Evolutionary conservation across 1,140 invertebrate genomes (phyloP).

Genomic region (Drosophila rufa): DNA sequence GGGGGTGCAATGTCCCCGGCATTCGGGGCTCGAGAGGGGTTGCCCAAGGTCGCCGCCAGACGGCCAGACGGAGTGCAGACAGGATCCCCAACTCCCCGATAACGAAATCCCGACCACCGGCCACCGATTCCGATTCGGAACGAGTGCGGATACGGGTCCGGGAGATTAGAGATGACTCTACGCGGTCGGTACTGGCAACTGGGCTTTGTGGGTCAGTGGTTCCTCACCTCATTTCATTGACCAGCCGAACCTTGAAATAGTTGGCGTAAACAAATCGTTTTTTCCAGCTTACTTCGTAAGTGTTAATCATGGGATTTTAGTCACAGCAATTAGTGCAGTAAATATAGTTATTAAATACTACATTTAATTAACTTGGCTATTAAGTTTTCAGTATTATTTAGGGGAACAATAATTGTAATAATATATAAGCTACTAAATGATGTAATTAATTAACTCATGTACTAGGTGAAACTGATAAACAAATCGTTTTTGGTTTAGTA

Average conservation of each 20-base stretch:
- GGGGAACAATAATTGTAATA: too few relatives aligned
- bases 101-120: conserved; percentile 6
- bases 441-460: background rate
- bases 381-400: too few relatives aligned
- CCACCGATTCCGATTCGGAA: conserved; percentile 12
- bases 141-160: conserved; percentile 10
- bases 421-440: background rate
- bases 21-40: background rate
- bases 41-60: conserved; percentile 35
- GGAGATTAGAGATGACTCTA: conserved; percentile 29
- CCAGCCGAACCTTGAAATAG: conserved; percentile 33
- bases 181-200: conserved; percentile 6
- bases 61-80: conserved; percentile 53
- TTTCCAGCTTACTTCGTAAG: background rate
- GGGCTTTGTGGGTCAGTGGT: conserved; percentile 37
- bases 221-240: conserved; percentile 38
- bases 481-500: background rate
- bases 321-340: too few relatives aligned
- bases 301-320: too few relatives aligned
- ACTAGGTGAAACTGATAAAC: too few relatives aligned
- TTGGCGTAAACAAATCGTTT: conserved; percentile 27
- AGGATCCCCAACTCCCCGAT: conserved; percentile 23
- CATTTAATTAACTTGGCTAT: background rate
- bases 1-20: conserved; percentile 33
- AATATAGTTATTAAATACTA: background rate